These are phyloP conservation scores for Zapus hudsonius DNA, from an alignment of 2,113 vertebrate genomes.

Conservation along the genomic window DNA sequence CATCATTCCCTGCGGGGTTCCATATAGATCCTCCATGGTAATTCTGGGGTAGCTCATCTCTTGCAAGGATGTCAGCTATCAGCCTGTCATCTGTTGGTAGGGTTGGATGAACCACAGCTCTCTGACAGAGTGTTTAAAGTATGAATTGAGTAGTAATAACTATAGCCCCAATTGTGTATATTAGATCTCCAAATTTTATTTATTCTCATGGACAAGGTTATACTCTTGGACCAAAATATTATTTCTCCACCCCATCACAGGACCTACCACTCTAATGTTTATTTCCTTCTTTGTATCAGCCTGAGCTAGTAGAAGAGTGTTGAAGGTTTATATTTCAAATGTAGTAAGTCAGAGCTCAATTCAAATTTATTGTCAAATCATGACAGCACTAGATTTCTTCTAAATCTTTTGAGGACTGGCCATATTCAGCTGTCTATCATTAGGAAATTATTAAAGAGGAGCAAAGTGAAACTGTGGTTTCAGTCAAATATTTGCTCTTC, in stretches of 20 bases:
- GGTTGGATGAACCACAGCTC: too few species aligned
- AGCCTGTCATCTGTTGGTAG: too few species aligned
- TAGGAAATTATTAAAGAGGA: slow-evolving; percentile 65
- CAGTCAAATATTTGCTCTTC: slow-evolving; percentile 20
- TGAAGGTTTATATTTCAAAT: slow-evolving; percentile 69
- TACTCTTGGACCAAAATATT: not conserved
- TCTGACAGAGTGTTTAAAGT: not conserved
- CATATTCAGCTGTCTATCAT: slow-evolving; percentile 31
- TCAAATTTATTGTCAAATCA: slow-evolving; percentile 53
- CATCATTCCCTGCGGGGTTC: too few species aligned
- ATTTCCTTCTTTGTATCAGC: slow-evolving; percentile 31
- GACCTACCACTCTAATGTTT: not conserved
- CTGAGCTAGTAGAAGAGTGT: not conserved
- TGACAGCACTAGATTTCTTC: slow-evolving; percentile 22
- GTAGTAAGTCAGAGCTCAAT: slow-evolving; percentile 39
- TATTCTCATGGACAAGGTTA: too few species aligned
- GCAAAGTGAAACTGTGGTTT: slow-evolving; percentile 50
- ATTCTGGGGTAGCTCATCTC: too few species aligned
- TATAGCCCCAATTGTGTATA: not conserved
- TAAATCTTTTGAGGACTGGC: slow-evolving; percentile 54
- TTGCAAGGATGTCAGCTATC: too few species aligned
- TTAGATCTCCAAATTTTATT: not conserved
- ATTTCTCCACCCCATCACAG: not conserved
- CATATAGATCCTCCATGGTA: too few species aligned
- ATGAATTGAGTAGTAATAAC: not conserved